Percentiles rank a stretch among this genome's conserved stretches.
phyloP scores from a whole-genome alignment of 2,797 vertebrate genomes.

The Choloepus didactylus region DNA sequence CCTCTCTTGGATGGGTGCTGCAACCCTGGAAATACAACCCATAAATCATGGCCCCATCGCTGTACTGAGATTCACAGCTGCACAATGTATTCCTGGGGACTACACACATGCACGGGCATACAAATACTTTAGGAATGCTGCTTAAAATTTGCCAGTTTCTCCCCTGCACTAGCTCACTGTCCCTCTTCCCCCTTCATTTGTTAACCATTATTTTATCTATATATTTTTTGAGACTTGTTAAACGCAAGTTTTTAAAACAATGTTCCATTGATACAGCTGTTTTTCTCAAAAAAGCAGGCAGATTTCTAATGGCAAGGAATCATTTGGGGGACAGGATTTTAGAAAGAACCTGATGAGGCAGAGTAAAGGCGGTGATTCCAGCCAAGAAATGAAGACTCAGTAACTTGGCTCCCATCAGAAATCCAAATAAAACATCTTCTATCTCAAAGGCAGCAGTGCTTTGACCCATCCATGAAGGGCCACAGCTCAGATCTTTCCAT shows the following conservation, averaged over 20 bases:
- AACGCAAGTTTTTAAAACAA: conserved; percentile 36
- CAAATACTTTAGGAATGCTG: rapidly evolving
- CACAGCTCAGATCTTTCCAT: neutral
- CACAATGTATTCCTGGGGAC: neutral
- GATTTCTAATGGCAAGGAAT: neutral
- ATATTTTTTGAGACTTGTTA: neutral
- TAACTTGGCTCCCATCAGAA: neutral
- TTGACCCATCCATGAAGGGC: neutral
- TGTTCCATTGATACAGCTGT: neutral
- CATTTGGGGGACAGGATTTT: neutral
- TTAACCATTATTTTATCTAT: neutral
- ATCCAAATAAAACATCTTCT: neutral
- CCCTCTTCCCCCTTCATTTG: neutral
- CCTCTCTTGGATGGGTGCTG: neutral
- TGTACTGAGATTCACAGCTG: neutral
- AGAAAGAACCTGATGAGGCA: neutral
- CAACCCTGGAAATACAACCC: neutral
- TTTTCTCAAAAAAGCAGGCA: neutral
- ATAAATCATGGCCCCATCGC: neutral
- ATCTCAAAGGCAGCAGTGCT: neutral
- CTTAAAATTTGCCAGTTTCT: neutral
- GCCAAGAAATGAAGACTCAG: neutral
- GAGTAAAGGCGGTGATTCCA: neutral
- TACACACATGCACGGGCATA: no score
- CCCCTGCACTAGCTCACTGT: neutral